These are phyloP conservation scores for Lutjanus erythropterus DNA, from an alignment of 2,113 vertebrate species.

Conservation along the genomic window DNA sequence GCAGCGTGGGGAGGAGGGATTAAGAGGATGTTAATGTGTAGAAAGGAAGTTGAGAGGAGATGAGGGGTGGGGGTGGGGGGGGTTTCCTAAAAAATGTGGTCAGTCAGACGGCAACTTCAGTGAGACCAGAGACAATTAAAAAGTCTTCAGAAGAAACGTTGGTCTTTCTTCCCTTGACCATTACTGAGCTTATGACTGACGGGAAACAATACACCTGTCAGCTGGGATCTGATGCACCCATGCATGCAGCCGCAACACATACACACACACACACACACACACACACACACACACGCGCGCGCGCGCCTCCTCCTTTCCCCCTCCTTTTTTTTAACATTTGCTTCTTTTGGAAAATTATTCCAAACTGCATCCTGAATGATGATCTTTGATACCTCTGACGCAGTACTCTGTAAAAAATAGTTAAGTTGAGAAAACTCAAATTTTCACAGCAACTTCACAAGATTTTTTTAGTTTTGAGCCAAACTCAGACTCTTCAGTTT, in stretches of 20 bases:
- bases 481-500: too few species aligned
- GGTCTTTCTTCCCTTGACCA: conserved; percentile 89
- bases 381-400: too few species aligned
- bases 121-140: conserved; percentile 92
- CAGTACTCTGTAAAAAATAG: too few species aligned
- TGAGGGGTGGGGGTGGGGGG: background rate
- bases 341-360: too few species aligned
- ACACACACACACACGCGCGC: background rate
- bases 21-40: conserved; percentile 89
- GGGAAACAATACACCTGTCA: conserved; percentile 95
- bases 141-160: conserved; percentile 88
- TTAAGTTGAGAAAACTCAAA: too few species aligned
- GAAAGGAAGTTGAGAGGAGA: conserved; percentile 67
- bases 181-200: conserved; percentile 91
- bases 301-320: too few species aligned
- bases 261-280: background rate
- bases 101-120: conserved; percentile 86
- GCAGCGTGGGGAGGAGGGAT: conserved; percentile 86
- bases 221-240: conserved; percentile 90
- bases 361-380: too few species aligned
- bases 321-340: too few species aligned
- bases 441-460: too few species aligned
- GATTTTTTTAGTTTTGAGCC: too few species aligned
- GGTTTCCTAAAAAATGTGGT: conserved; percentile 74
- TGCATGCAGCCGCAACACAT: conserved; percentile 55